Evolutionary conservation across 2,888 invertebrate species (phyloP).

Genomic region (Chrysotoxum bicinctum): DNA sequence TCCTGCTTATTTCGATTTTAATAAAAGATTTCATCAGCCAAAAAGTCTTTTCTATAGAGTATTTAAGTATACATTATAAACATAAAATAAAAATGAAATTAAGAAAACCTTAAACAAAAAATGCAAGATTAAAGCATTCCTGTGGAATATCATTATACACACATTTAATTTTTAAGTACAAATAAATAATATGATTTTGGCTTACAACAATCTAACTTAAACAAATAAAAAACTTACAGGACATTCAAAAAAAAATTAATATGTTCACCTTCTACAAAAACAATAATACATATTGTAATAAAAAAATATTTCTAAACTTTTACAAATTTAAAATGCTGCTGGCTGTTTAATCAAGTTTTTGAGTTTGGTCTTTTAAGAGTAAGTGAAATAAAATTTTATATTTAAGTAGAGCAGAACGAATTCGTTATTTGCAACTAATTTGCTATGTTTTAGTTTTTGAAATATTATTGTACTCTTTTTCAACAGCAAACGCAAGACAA

Average conservation of each 20-base stretch:
- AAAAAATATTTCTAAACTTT: slow-evolving; percentile 4
- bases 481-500: slow-evolving; percentile 53
- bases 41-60: neutral
- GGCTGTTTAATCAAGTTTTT: slow-evolving; percentile 1
- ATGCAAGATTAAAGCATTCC: slow-evolving; percentile 49
- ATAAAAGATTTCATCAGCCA: neutral
- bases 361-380: neutral
- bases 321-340: slow-evolving; percentile 52
- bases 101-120: slow-evolving; percentile 17
- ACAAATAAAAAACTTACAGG: slow-evolving; percentile 9
- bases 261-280: slow-evolving; percentile 30
- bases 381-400: neutral
- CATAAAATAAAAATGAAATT: neutral
- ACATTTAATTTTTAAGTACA: neutral
- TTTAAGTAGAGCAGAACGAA: neutral
- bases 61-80: neutral
- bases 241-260: slow-evolving; percentile 25
- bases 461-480: neutral
- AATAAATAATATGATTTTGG: neutral
- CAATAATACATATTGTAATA: neutral
- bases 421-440: neutral
- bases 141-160: slow-evolving; percentile 25
- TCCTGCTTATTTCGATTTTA: slow-evolving; percentile 33
- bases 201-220: slow-evolving; percentile 1
- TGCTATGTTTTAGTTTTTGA: neutral